Percentiles rank a stretch among this genome's conserved stretches.
Evolutionary conservation across 2,888 invertebrate genomes (phyloP).

Genomic region (Carterocephalus palaemon): DNA sequence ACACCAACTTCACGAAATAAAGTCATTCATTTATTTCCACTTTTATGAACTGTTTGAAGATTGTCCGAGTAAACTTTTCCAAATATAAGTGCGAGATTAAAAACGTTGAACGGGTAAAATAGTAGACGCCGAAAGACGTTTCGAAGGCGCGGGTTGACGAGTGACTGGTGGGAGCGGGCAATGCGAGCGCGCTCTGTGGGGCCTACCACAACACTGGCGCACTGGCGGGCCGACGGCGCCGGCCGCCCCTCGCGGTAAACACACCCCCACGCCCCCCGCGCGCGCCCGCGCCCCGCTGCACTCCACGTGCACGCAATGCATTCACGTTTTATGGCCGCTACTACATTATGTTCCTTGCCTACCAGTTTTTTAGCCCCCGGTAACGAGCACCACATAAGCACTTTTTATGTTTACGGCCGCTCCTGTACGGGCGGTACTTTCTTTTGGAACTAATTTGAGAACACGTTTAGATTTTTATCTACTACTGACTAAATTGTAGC

Average conservation of each 20-base stretch:
- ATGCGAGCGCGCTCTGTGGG: conserved; percentile 65
- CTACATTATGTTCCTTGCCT: conserved; percentile 74
- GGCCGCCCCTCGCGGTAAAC: conserved; percentile 71
- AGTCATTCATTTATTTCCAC: conserved; percentile 61
- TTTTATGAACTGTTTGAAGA: conserved; percentile 36
- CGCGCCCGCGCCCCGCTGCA: conserved; percentile 37
- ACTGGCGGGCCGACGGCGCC: conserved; percentile 51
- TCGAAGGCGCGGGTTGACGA: conserved; percentile 59
- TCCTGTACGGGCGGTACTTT: conserved; percentile 61
- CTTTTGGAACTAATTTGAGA: conserved; percentile 61
- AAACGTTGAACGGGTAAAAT: conserved; percentile 29
- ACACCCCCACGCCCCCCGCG: conserved; percentile 67
- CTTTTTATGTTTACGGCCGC: conserved; percentile 73
- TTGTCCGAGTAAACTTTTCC: conserved; percentile 2
- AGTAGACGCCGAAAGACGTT: conserved; percentile 48
- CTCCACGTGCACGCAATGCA: conserved; percentile 75
- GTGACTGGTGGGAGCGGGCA: conserved; percentile 53
- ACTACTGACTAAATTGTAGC: conserved; percentile 39
- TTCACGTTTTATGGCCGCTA: conserved; percentile 74
- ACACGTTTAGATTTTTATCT: conserved; percentile 33
- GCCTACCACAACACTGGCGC: conserved; percentile 83
- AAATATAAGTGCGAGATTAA: conserved; percentile 4
- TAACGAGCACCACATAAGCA: conserved; percentile 71
- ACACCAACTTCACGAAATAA: conserved; percentile 69
- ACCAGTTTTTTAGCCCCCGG: conserved; percentile 67